Evolutionary conservation across 2,888 invertebrate species (phyloP).

Genomic region (Epicampocera succincta): DNA sequence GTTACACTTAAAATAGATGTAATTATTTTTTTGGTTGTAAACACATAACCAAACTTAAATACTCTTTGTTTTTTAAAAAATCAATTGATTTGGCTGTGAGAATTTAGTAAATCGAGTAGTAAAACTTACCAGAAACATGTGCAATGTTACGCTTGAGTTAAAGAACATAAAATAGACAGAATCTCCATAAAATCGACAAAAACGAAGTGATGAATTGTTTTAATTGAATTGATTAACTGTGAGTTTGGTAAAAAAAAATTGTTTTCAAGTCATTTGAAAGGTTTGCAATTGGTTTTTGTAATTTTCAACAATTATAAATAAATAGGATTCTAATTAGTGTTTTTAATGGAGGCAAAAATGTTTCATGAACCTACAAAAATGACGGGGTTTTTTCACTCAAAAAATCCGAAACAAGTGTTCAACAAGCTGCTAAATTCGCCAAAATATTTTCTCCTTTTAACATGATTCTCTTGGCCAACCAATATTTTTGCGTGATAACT

Average conservation of each 20-base stretch:
- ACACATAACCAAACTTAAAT: slow-evolving; percentile 48
- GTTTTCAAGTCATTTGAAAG: no score
- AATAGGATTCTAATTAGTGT: no score
- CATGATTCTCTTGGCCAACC: no score
- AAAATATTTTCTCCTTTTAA: no score
- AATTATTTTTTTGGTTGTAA: slow-evolving; percentile 26
- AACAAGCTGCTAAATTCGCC: no score
- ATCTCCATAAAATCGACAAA: slow-evolving; percentile 17
- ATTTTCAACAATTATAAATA: no score
- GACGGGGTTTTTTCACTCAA: no score
- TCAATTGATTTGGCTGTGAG: slow-evolving; percentile 41
- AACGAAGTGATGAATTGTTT: neutral
- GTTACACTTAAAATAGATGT: slow-evolving; percentile 11
- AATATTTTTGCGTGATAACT: no score
- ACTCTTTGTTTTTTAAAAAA: slow-evolving; percentile 2
- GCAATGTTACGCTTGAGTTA: slow-evolving; percentile 48
- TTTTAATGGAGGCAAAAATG: no score
- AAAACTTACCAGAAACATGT: neutral
- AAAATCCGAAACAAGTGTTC: no score
- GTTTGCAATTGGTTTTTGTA: no score
- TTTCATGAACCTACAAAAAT: no score
- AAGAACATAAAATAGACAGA: slow-evolving; percentile 4
- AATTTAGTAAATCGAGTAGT: slow-evolving; percentile 22
- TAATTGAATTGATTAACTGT: neutral
- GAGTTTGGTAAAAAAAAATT: neutral